Evolutionary conservation across 2,113 vertebrate species (phyloP).

Genomic region (Pygoscelis adeliae): DNA sequence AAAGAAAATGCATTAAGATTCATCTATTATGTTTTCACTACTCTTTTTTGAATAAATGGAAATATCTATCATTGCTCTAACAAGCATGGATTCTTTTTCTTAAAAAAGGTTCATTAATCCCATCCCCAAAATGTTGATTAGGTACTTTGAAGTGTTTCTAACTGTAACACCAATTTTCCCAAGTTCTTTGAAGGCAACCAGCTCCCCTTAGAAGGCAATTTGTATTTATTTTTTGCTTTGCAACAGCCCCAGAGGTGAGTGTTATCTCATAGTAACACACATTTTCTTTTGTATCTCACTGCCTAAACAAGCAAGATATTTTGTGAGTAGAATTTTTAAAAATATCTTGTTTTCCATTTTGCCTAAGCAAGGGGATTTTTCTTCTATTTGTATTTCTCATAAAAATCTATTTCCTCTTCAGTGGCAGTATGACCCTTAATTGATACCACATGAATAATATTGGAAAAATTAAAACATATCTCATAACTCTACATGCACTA

Average conservation of each 20-base stretch:
- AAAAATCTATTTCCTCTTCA: not conserved
- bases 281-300: slow-evolving; percentile 10
- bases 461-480: not conserved
- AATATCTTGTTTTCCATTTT: not conserved
- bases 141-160: not conserved
- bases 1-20: not conserved
- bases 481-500: not conserved
- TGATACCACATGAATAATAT: not conserved
- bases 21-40: not conserved
- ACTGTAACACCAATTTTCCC: not conserved
- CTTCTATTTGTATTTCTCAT: not conserved
- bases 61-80: not conserved
- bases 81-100: not conserved
- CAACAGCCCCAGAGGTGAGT: not conserved
- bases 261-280: slow-evolving; percentile 22
- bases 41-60: not conserved
- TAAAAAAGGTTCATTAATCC: not conserved
- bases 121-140: not conserved
- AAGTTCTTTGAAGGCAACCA: slow-evolving; percentile 7
- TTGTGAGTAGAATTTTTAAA: not conserved
- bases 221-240: not conserved
- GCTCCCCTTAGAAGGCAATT: not conserved
- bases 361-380: not conserved
- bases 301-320: slow-evolving; percentile 8
- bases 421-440: not conserved